A percentile compares a stretch with the other conserved stretches of the same genome.
phyloP scores from a whole-genome alignment of 1,140 invertebrate species.

The Apolygus lucorum region DNA sequence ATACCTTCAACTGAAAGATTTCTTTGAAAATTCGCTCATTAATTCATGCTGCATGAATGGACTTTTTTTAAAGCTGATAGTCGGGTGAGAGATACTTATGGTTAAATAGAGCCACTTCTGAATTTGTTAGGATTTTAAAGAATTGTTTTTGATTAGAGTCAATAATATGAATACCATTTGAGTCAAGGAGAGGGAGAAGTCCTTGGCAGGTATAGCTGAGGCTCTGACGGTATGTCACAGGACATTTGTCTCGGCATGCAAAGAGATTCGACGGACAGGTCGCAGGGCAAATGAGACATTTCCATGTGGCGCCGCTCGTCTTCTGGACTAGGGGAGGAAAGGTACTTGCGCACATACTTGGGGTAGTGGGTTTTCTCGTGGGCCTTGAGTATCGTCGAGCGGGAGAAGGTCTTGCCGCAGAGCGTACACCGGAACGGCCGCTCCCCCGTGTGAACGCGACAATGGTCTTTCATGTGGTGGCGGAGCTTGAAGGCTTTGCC shows the following conservation, averaged over 20 bases:
- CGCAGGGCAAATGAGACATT: conserved; percentile 31
- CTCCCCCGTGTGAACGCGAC: conserved; percentile 82
- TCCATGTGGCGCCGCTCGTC: conserved; percentile 46
- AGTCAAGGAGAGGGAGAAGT: conserved; percentile 30
- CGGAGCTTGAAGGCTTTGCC: conserved; percentile 81
- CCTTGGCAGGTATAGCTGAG: conserved; percentile 28
- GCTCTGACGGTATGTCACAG: conserved; percentile 22
- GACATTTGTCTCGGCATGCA: conserved; percentile 31
- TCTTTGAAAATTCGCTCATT: too few relatives aligned
- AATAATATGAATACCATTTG: conserved; percentile 16
- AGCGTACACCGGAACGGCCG: conserved; percentile 77
- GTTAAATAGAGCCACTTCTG: too few relatives aligned
- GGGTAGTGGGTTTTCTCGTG: conserved; percentile 88
- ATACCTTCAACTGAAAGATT: too few relatives aligned
- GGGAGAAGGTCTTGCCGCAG: conserved; percentile 81
- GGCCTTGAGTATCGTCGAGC: conserved; percentile 79
- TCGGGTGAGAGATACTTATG: too few relatives aligned
- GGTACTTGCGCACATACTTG: conserved; percentile 76
- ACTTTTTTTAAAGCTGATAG: too few relatives aligned
- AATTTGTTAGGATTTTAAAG: too few relatives aligned
- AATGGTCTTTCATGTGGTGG: conserved; percentile 89
- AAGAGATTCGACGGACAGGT: conserved; percentile 32
- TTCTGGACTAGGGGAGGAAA: conserved; percentile 73
- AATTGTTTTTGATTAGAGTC: background rate
- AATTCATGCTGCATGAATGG: too few relatives aligned